Percentiles rank a stretch among this genome's conserved stretches.
Evolutionary conservation across 1,140 invertebrate species (phyloP).

Genomic region (Neodiprion pinetum): DNA sequence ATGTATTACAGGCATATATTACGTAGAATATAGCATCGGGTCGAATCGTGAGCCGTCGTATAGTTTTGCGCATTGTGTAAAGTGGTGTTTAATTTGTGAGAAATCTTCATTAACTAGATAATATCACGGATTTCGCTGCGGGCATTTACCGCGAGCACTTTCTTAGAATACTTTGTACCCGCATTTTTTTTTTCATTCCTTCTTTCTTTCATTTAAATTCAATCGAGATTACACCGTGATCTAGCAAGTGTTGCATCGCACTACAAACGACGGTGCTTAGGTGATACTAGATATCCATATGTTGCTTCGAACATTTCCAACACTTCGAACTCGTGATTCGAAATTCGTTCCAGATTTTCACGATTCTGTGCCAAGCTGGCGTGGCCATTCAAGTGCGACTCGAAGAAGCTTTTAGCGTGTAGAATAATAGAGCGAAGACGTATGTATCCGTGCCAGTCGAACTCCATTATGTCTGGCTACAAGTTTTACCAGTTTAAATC

Average conservation of each 20-base stretch:
- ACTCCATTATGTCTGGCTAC: neutral
- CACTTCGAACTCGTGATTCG: neutral
- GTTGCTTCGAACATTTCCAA: neutral
- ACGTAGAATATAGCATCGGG: no score
- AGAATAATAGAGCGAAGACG: neutral
- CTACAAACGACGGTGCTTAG: neutral
- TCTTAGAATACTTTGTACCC: no score
- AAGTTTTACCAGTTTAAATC: neutral
- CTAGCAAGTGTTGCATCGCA: no score
- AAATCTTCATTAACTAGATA: neutral
- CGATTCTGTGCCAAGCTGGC: neutral
- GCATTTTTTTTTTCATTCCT: no score
- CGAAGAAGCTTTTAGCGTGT: neutral
- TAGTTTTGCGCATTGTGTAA: neutral
- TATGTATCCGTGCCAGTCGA: neutral
- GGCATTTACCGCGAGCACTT: no score
- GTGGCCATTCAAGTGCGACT: neutral
- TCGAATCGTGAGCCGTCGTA: no score
- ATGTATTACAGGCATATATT: neutral
- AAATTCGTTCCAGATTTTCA: slow-evolving; percentile 1
- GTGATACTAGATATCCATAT: neutral
- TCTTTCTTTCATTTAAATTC: no score
- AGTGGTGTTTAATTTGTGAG: neutral
- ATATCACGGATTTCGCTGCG: neutral
- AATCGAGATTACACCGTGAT: neutral